Base-by-base conservation (phyloP, 2,888 invertebrate genomes). In the Eretmocerus hayati region DNA sequence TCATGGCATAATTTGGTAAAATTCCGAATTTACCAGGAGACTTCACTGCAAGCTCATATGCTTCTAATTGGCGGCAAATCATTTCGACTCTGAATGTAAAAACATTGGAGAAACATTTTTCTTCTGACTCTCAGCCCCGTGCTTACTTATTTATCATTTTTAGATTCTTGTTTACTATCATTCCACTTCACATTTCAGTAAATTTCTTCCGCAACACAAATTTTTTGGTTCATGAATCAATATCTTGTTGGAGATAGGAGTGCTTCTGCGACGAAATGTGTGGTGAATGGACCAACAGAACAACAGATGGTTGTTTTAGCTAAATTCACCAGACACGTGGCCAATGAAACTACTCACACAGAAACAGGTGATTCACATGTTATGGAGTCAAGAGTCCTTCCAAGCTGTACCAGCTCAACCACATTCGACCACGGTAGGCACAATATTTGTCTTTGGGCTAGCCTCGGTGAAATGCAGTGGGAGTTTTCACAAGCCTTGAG, bases 231-330 rank as follows among this genome's bases (percentile, higher is more conserved):
- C 54, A 80, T 95, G 64, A 90, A 89, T 59, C 83, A 83, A 53
- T 86, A 90, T 68, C 79, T 90, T 46, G 78, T 91, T 54, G 81
- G 83, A 61, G 83, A 83, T 58, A 83, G 81, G 61, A 84, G 79
- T 57, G 80, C 77, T n/a, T 81, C 80, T 60, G 76, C 85, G 44
- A 76, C 80, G 42, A 76, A 81, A 56, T 84, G 84, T 62, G 82
- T 83, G 2, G 82, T 85, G 57, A 77, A 80, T 50, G 84, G 85
- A 31, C 73, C 90, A 23, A 83, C 87, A 47, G 92, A 93, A 62
- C 88, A 91, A 40, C 93, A 94, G 71, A 90, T 92, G 78, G 81
- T 88, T 9, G 80, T 90, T 57, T 76, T 95, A 50, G 89, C 93
- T 1, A 87, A 89, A 6, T 84, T 95, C 38, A 85, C 95, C 42